These are phyloP conservation scores for Holacanthus passer DNA, from an alignment of 2,113 vertebrate species.

Conservation along the genomic window DNA sequence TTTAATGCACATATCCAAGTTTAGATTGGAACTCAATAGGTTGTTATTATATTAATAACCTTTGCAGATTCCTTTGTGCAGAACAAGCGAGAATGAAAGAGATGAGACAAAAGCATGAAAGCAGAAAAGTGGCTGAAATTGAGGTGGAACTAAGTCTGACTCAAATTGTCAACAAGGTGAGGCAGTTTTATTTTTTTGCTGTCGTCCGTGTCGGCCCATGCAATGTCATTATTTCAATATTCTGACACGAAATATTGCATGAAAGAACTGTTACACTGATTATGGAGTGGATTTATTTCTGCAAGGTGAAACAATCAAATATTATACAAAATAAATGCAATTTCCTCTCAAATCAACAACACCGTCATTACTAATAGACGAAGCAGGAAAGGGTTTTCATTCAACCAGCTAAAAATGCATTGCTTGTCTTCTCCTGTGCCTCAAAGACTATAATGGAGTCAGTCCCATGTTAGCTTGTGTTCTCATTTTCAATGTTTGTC, in stretches of 20 bases:
- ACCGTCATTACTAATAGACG: background rate
- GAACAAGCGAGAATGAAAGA: background rate
- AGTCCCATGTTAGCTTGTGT: constrained; percentile 1
- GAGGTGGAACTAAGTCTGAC: background rate
- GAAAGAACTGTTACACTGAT: background rate
- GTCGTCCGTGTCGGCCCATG: no score
- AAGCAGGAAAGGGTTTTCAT: background rate
- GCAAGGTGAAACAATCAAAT: constrained; percentile 8
- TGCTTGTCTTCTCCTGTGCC: background rate
- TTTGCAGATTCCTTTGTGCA: constrained; percentile 9
- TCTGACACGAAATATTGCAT: background rate
- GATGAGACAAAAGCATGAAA: background rate
- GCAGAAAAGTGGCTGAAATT: constrained; percentile 9
- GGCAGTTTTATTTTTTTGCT: background rate
- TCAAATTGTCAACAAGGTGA: background rate
- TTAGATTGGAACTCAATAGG: background rate
- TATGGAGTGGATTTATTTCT: constrained; percentile 11
- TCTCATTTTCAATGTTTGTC: constrained; percentile 18
- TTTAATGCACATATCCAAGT: background rate
- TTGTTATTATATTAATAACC: constrained; percentile 20
- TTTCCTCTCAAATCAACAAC: constrained; percentile 1
- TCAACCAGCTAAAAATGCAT: constrained; percentile 17
- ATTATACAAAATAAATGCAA: background rate
- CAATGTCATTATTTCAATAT: background rate
- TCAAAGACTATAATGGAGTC: constrained; percentile 8